Evolutionary conservation across 2,113 vertebrate genomes (phyloP).

Genomic region (Rattus norvegicus): DNA sequence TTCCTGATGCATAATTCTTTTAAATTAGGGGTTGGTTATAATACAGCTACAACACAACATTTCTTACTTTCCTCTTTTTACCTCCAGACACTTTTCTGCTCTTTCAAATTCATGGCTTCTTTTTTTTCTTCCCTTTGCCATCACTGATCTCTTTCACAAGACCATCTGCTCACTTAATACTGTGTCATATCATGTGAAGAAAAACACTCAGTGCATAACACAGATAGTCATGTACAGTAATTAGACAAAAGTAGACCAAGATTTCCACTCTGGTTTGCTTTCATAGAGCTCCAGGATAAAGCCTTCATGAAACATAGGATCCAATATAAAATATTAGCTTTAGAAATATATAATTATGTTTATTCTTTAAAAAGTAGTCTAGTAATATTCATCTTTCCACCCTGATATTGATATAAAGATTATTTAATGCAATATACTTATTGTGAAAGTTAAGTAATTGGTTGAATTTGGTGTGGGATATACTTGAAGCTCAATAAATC

Average conservation of each 20-base stretch:
- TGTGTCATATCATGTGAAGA: background rate
- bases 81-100: background rate
- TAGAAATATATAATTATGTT: background rate
- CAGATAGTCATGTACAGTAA: background rate
- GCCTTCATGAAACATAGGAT: background rate
- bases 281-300: background rate
- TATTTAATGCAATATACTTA: too few relatives aligned
- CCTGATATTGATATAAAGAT: background rate
- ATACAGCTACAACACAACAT: background rate
- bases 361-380: background rate
- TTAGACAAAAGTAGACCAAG: background rate
- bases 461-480: background rate
- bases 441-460: background rate
- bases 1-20: background rate
- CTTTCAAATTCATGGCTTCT: background rate
- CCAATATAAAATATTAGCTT: background rate
- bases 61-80: background rate
- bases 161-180: too few relatives aligned
- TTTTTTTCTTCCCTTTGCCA: background rate
- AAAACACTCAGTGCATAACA: background rate
- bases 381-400: background rate
- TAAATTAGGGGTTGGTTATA: background rate
- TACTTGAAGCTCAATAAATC: background rate
- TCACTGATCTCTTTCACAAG: background rate
- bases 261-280: background rate